A percentile compares a stretch with the other conserved stretches of the same genome.
phyloP scores from a whole-genome alignment of 2,888 invertebrate species.

The Tuberolachnus salignus region DNA sequence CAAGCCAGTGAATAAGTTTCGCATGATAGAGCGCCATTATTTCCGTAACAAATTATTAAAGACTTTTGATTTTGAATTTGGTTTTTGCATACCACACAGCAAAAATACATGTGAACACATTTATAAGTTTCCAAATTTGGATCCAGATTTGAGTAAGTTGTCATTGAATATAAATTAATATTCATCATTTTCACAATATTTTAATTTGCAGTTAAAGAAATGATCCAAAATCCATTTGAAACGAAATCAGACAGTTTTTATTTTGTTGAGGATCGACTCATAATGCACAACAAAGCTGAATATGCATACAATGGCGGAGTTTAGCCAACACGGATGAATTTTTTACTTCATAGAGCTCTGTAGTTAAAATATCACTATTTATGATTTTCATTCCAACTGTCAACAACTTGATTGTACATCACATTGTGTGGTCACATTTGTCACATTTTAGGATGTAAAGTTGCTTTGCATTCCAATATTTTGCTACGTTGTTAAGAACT shows the following conservation, averaged over 20 bases:
- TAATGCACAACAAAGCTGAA: constrained; percentile 99
- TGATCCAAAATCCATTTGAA: constrained; percentile 95
- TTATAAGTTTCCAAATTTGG: constrained; percentile 93
- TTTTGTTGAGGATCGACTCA: constrained; percentile 93
- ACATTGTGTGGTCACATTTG: constrained; percentile 6
- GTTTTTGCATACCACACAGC: constrained; percentile 97
- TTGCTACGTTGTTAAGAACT: constrained; percentile 11
- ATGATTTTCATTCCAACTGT: background rate
- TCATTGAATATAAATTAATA: background rate
- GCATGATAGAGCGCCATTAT: constrained; percentile 98
- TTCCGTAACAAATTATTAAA: constrained; percentile 91
- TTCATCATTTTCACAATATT: background rate
- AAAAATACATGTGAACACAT: constrained; percentile 98
- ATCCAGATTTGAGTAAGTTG: constrained; percentile 80
- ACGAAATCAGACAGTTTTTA: constrained; percentile 99
- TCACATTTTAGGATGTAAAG: constrained; percentile 6
- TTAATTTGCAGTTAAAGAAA: constrained; percentile 82
- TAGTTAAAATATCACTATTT: constrained; percentile 6
- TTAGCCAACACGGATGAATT: constrained; percentile 1
- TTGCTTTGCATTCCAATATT: background rate
- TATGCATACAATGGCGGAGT: constrained; percentile 89
- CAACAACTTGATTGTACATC: constrained; percentile 26
- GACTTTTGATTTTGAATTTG: constrained; percentile 99
- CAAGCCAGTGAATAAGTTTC: constrained; percentile 89
- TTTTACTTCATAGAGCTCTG: background rate